Evolutionary conservation across 2,797 vertebrate genomes (phyloP).

Genomic region (Pempheris klunzingeri): DNA sequence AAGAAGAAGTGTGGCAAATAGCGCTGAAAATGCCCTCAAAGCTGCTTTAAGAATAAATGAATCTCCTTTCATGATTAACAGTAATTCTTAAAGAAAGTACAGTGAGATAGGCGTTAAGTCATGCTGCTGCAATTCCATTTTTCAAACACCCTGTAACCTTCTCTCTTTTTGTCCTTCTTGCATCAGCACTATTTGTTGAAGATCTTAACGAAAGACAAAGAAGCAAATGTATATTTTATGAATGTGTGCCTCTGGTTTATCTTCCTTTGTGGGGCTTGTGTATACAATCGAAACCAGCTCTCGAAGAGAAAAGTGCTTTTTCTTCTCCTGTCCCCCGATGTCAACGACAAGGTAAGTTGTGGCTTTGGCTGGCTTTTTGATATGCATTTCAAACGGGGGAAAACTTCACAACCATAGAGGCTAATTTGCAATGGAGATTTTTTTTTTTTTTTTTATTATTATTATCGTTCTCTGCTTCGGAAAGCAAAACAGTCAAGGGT

Average conservation of each 20-base stretch:
- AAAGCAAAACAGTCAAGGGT: constrained; percentile 86
- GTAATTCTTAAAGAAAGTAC: constrained; percentile 57
- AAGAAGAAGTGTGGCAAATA: constrained; percentile 28
- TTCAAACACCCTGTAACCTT: constrained; percentile 82
- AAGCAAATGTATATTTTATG: constrained; percentile 89
- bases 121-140: constrained; percentile 63
- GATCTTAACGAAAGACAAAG: constrained; percentile 87
- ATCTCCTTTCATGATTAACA: constrained; percentile 60
- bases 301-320: constrained; percentile 91
- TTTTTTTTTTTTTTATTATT: constrained; percentile 73
- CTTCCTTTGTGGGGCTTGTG: constrained; percentile 84
- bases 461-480: constrained; percentile 83
- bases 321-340: constrained; percentile 99
- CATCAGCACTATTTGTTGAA: constrained; percentile 86
- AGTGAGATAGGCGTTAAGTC: constrained; percentile 65
- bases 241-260: constrained; percentile 85
- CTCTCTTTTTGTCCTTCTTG: constrained; percentile 81
- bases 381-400: constrained; percentile 94
- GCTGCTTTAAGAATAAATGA: constrained; percentile 70
- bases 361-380: constrained; percentile 93
- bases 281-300: constrained; percentile 81
- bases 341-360: constrained; percentile 99
- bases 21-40: constrained; percentile 58
- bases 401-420: constrained; percentile 94
- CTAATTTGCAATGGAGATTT: constrained; percentile 92